A percentile compares a stretch with the other conserved stretches of the same genome.
These are phyloP conservation scores for Dione vanillae DNA, from an alignment of 2,888 invertebrate genomes.

Conservation along the genomic window DNA sequence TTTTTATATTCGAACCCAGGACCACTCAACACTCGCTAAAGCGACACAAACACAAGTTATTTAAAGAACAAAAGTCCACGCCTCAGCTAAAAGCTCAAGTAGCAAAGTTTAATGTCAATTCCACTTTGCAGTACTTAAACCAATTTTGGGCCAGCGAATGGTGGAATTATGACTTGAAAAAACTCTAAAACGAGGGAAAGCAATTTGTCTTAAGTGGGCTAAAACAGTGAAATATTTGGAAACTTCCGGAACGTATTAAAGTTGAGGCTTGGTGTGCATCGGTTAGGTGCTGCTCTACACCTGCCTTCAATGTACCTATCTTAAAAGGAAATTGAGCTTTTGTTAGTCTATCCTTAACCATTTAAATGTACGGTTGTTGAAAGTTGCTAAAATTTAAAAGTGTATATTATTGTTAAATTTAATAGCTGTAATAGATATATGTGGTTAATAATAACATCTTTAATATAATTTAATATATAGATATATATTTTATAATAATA, in stretches of 20 bases:
- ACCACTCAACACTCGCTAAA: not conserved
- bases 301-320: conserved; percentile 44
- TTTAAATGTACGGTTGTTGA: not conserved
- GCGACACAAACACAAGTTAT: not conserved
- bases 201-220: conserved; percentile 78
- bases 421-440: no score
- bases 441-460: no score
- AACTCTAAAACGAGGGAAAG: conserved; percentile 59
- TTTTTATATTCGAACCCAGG: not conserved
- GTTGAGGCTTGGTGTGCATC: conserved; percentile 55
- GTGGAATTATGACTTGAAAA: conserved; percentile 72
- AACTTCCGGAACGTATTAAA: conserved; percentile 76
- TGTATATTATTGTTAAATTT: no score
- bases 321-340: conserved; percentile 18
- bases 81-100: conserved; percentile 27
- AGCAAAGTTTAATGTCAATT: conserved; percentile 34
- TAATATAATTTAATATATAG: no score
- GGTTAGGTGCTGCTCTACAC: conserved; percentile 40
- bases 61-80: conserved; percentile 9
- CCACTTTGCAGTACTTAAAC: conserved; percentile 39
- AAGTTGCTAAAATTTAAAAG: no score
- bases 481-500: no score
- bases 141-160: conserved; percentile 57
- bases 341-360: not conserved
- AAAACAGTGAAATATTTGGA: conserved; percentile 76